Base-by-base conservation (phyloP, 2,888 invertebrate species). In the Nezara viridula region DNA sequence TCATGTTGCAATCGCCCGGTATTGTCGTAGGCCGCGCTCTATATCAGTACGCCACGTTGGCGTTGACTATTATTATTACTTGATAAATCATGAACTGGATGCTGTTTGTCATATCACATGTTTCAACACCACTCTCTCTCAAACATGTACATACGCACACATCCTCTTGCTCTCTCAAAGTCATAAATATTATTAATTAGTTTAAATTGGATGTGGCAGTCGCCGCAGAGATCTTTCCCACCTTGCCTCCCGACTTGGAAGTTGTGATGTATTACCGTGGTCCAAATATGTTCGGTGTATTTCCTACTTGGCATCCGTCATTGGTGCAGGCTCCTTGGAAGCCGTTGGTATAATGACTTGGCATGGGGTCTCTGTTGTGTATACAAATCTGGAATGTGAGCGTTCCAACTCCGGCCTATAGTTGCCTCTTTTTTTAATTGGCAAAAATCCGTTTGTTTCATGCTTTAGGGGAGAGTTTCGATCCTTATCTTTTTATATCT, bases 311-410 rank as follows among this genome's bases (percentile, higher is more conserved):
- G 60, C 60, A 60, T 14, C 60, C 10, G 27, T 16, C 60, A 16
- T 60, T 14, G 27, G 2, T 60, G 60, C 60, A 60, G n/a, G 60
- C 14, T 27, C 27, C 27, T 55, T 32, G 32, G 66, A 21, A 66
- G 27, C 12, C n/a, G 16, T 73, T 32, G 66, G 66, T 73, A 21
- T 73, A 73, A 73, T 73, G 32, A 73, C 66, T 73, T 73, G 66
- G 66, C 66, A 73, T 73, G 32, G 7, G 66, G 66, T 21, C 66
- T 37, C 19, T 73, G 66, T 73, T 73, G 66, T 73, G 66, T 73
- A 32, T 37, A 32, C 66, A 37, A 37, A 37, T 19, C 66, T 73
- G 32, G 66, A 73, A 16, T 73, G 19, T 37, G 66, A 73, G 37
- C 66, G 32, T 4, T 60, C 55, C 55, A 60, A 60, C 27, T 2